Evolutionary conservation across 2,113 vertebrate genomes (phyloP).

Genomic region (Suncus etruscus): DNA sequence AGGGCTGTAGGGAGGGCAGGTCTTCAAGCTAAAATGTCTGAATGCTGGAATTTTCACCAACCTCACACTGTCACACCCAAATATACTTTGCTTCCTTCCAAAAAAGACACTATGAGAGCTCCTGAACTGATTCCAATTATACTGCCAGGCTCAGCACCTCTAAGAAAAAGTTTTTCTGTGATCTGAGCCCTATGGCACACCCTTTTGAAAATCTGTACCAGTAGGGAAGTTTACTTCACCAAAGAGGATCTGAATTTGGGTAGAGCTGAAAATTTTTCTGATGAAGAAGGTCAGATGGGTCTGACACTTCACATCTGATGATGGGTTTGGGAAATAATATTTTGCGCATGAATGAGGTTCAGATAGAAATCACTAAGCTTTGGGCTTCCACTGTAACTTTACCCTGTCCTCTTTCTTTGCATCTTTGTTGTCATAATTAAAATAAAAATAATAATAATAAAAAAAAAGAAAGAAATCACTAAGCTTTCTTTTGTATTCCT

Average conservation of each 20-base stretch:
- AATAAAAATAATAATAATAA: no score
- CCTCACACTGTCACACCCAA: neutral
- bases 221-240: slow-evolving; percentile 16
- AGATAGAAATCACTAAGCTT: neutral
- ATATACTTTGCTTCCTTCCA: neutral
- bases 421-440: no score
- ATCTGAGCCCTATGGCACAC: neutral
- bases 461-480: no score
- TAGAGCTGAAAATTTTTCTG: neutral
- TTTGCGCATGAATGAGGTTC: slow-evolving; percentile 31
- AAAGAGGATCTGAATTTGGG: neutral
- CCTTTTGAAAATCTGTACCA: slow-evolving; percentile 20
- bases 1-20: neutral
- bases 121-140: neutral
- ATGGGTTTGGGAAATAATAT: slow-evolving; percentile 29
- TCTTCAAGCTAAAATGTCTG: neutral
- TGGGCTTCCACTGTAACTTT: no score
- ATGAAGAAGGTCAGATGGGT: slow-evolving; percentile 10
- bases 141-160: neutral
- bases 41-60: neutral
- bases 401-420: no score
- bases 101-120: neutral
- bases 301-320: no score
- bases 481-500: neutral
- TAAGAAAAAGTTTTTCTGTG: neutral